phyloP scores from a whole-genome alignment of 2,113 vertebrate genomes.

The Oncorhynchus gorbuscha region DNA sequence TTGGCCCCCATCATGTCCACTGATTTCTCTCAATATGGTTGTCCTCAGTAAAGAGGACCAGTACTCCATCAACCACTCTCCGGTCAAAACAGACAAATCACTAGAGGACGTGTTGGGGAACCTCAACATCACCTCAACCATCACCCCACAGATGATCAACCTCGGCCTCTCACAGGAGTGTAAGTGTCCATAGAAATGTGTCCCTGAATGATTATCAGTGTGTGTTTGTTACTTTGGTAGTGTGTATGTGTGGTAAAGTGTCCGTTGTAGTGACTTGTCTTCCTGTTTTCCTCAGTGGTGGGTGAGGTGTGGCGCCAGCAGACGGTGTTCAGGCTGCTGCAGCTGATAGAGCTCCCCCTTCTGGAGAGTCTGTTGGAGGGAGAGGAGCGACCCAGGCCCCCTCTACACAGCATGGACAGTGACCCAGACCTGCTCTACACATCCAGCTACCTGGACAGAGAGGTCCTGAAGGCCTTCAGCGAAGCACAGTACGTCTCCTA shows the following conservation, averaged over 20 bases:
- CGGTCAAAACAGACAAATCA: slow-evolving; percentile 76
- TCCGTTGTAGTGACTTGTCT: background rate
- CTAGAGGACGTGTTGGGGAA: slow-evolving; percentile 88
- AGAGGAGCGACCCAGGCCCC: slow-evolving; percentile 55
- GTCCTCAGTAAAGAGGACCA: slow-evolving; percentile 74
- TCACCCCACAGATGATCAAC: slow-evolving; percentile 77
- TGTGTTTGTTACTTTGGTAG: background rate
- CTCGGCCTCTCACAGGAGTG: slow-evolving; percentile 81
- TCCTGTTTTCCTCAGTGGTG: slow-evolving; percentile 75
- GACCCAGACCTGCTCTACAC: slow-evolving; percentile 76
- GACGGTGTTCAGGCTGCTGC: slow-evolving; percentile 86
- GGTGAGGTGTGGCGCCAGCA: slow-evolving; percentile 94
- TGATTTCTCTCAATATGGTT: slow-evolving; percentile 48
- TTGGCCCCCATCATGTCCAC: slow-evolving; percentile 26
- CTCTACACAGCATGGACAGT: slow-evolving; percentile 69
- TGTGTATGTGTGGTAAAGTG: background rate
- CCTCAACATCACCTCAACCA: slow-evolving; percentile 81
- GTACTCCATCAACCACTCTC: slow-evolving; percentile 67
- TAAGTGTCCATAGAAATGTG: slow-evolving; percentile 59
- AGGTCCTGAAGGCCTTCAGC: slow-evolving; percentile 94
- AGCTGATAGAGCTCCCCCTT: slow-evolving; percentile 92
- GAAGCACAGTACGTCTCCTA: slow-evolving; percentile 86
- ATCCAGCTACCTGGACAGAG: slow-evolving; percentile 88
- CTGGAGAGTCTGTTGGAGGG: slow-evolving; percentile 85
- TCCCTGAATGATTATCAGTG: background rate